A percentile compares a stretch with the other conserved stretches of the same genome.
phyloP scores from a whole-genome alignment of 1,140 invertebrate genomes.

The Drosophila bipectinata region DNA sequence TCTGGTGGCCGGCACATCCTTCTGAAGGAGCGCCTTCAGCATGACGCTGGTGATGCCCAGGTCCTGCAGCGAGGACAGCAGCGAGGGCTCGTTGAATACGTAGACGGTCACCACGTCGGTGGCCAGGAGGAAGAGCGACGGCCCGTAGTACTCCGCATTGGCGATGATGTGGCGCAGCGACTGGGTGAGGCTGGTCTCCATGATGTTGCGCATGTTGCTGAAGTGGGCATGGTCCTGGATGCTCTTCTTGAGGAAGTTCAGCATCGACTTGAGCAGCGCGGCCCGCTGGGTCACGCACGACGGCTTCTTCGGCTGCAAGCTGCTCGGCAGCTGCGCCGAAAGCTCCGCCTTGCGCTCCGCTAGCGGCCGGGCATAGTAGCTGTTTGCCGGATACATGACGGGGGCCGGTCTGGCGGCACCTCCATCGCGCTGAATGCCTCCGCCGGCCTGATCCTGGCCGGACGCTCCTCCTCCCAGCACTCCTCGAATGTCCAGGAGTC shows the following conservation, averaged over 20 bases:
- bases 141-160: slow-evolving; percentile 96
- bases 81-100: slow-evolving; percentile 96
- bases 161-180: slow-evolving; percentile 95
- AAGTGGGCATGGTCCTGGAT: slow-evolving; percentile 92
- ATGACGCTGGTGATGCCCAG: slow-evolving; percentile 96
- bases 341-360: slow-evolving; percentile 70
- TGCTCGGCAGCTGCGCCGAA: slow-evolving; percentile 62
- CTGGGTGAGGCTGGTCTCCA: slow-evolving; percentile 94
- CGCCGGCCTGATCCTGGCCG: not conserved
- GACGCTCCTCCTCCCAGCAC: not conserved
- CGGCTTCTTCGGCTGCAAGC: slow-evolving; percentile 71
- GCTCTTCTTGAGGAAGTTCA: slow-evolving; percentile 96
- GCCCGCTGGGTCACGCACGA: slow-evolving; percentile 93
- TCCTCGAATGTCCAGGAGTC: slow-evolving; percentile 18
- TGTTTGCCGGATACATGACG: slow-evolving; percentile 66
- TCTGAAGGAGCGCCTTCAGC: slow-evolving; percentile 92
- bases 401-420: not conserved
- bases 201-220: slow-evolving; percentile 94
- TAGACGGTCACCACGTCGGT: slow-evolving; percentile 96
- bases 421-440: slow-evolving; percentile 9
- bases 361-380: slow-evolving; percentile 73
- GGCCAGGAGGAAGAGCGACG: slow-evolving; percentile 94
- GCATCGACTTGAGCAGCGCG: slow-evolving; percentile 94
- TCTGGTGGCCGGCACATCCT: slow-evolving; percentile 95
- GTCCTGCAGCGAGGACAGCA: slow-evolving; percentile 93